phyloP scores from a whole-genome alignment of 37 sponge, comb jelly and placozoan genomes.

The Oscarella lobularis region DNA sequence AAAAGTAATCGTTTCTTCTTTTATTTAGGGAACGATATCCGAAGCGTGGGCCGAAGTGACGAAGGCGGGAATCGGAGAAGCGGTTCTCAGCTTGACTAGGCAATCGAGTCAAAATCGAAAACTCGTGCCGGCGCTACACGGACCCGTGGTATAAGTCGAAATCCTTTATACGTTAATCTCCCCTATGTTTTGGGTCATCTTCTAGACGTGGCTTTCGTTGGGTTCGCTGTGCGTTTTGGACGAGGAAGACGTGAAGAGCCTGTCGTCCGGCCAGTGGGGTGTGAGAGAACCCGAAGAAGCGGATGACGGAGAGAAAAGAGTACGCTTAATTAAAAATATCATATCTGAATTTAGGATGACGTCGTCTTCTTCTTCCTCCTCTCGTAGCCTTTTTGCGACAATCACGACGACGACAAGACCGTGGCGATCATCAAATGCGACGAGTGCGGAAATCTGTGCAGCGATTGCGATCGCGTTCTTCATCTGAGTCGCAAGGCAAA shows the following conservation, averaged over 20 bases:
- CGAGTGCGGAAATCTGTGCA: constrained; percentile 89
- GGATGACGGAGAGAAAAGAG: not conserved
- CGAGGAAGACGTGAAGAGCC: constrained; percentile 66
- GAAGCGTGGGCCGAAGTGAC: constrained; percentile 55
- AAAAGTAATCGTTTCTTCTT: not conserved
- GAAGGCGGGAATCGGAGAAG: constrained; percentile 78
- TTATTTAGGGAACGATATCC: constrained; percentile 28
- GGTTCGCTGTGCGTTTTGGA: constrained; percentile 91
- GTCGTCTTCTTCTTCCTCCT: not conserved
- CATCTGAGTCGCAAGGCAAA: constrained; percentile 57
- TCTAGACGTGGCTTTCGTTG: constrained; percentile 69
- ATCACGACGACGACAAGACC: constrained; percentile 95
- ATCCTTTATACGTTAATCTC: constrained; percentile 11
- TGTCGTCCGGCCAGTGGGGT: constrained; percentile 86
- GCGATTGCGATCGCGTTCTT: constrained; percentile 89
- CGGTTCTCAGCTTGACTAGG: constrained; percentile 74
- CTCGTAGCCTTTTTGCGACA: constrained; percentile 83
- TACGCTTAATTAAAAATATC: not conserved
- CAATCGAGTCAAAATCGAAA: constrained; percentile 40
- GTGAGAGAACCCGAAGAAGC: too few species aligned
- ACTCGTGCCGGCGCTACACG: constrained; percentile 58
- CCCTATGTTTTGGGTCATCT: constrained; percentile 11
- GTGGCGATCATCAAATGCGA: constrained; percentile 82
- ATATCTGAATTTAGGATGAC: not conserved
- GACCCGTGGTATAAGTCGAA: constrained; percentile 18